These are phyloP conservation scores for Catonia carolina DNA, from an alignment of 2,888 invertebrate genomes.

Conservation along the genomic window DNA sequence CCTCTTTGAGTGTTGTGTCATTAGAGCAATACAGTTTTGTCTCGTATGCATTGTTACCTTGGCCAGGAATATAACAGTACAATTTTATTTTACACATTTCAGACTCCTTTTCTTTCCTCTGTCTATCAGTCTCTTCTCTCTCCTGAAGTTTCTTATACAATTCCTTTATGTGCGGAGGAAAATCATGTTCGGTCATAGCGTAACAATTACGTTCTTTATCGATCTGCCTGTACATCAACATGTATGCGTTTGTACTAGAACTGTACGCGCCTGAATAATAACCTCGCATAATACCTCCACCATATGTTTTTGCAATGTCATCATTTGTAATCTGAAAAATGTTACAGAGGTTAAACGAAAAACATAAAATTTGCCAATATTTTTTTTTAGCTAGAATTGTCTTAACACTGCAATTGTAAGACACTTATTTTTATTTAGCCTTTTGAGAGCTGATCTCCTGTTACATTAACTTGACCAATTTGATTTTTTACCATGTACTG, in stretches of 20 bases:
- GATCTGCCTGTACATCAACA: slow-evolving; percentile 82
- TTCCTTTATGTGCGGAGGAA: slow-evolving; percentile 65
- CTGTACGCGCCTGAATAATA: slow-evolving; percentile 69
- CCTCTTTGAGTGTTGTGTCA: slow-evolving; percentile 53
- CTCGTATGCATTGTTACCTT: slow-evolving; percentile 44
- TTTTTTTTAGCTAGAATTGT: too few species aligned
- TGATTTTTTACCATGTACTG: too few species aligned
- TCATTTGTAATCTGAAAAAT: slow-evolving; percentile 61
- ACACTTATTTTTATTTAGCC: too few species aligned
- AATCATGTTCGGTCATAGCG: slow-evolving; percentile 59
- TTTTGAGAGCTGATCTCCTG: too few species aligned
- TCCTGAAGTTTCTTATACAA: slow-evolving; percentile 57
- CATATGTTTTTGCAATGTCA: slow-evolving; percentile 76
- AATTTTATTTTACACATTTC: slow-evolving; percentile 57
- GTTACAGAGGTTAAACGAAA: slow-evolving; percentile 17
- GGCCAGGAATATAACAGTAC: slow-evolving; percentile 55
- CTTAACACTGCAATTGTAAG: too few species aligned
- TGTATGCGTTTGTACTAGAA: slow-evolving; percentile 81
- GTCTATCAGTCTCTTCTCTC: slow-evolving; percentile 57
- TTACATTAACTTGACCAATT: too few species aligned
- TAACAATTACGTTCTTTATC: slow-evolving; percentile 55
- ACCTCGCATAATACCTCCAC: slow-evolving; percentile 58
- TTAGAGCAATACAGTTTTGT: slow-evolving; percentile 53
- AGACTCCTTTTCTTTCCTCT: slow-evolving; percentile 53
- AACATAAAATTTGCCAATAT: too few species aligned